Conservation (phyloP, 2,113 vertebrate species). For the Dissostichus mawsoni region DNA sequence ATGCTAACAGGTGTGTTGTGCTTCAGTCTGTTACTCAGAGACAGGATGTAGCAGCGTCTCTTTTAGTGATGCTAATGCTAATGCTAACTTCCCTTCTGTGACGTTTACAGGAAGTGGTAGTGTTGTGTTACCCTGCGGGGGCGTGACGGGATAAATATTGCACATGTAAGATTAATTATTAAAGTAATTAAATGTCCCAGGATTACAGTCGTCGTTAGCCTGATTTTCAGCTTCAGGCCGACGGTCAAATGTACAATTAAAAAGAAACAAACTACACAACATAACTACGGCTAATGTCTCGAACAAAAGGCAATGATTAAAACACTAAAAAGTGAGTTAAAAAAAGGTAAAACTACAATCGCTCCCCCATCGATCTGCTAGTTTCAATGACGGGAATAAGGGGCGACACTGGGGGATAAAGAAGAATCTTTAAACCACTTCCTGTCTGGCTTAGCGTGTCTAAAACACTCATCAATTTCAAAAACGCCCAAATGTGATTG, state of each 20-base stretch:
- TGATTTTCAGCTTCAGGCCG: slow-evolving; percentile 43
- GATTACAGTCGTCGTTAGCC: slow-evolving; percentile 4
- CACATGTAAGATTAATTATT: slow-evolving; percentile 30
- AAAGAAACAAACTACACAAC: slow-evolving; percentile 39
- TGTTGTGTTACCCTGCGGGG: not conserved
- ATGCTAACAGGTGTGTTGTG: not conserved
- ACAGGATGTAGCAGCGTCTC: slow-evolving; percentile 15
- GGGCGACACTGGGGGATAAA: not conserved
- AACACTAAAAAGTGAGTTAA: slow-evolving; percentile 18
- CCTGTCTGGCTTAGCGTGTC: not conserved
- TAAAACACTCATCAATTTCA: not conserved
- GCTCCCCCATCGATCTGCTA: not conserved
- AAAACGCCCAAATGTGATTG: not conserved
- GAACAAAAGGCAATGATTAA: slow-evolving; percentile 21
- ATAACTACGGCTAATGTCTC: slow-evolving; percentile 6
- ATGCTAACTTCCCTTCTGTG: slow-evolving; percentile 17
- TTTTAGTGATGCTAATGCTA: slow-evolving; percentile 21
- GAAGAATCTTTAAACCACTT: too few species aligned
- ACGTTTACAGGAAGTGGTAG: not conserved
- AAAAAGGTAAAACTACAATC: slow-evolving; percentile 8
- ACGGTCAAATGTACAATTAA: slow-evolving; percentile 13
- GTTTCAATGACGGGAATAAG: not conserved
- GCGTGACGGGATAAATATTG: slow-evolving; percentile 38
- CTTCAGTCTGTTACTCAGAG: too few species aligned
- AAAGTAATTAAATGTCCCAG: not conserved